These are phyloP conservation scores for Eristalinus aeneus DNA, from an alignment of 2,888 invertebrate species.

Conservation along the genomic window DNA sequence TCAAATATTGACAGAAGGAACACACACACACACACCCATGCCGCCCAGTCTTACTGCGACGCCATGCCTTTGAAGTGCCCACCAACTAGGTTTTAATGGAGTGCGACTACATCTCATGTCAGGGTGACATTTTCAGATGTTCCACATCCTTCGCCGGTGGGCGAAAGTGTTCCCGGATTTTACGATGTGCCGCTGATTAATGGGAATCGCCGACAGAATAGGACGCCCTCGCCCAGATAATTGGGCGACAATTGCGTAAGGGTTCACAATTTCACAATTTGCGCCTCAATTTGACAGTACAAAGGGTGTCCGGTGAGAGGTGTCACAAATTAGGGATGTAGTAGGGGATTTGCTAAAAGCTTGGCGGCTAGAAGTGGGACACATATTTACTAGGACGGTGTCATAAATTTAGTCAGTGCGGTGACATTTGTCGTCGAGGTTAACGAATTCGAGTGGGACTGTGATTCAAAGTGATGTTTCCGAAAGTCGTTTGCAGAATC, in stretches of 20 bases:
- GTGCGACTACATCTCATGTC: constrained; percentile 25
- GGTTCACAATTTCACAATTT: constrained; percentile 15
- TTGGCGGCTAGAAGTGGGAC: not conserved
- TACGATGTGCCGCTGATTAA: constrained; percentile 14
- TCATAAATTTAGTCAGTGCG: not conserved
- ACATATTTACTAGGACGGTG: not conserved
- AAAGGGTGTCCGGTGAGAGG: constrained; percentile 1
- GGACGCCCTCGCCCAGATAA: constrained; percentile 21
- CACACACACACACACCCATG: constrained; percentile 12
- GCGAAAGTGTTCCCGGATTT: constrained; percentile 8
- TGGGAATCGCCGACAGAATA: constrained; percentile 29
- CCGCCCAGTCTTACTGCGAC: not conserved
- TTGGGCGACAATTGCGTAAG: constrained; percentile 29
- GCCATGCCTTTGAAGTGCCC: constrained; percentile 17
- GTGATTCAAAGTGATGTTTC: not conserved
- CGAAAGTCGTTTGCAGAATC: not conserved
- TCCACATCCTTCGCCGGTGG: constrained; percentile 24
- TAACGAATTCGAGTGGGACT: not conserved
- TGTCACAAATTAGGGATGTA: not conserved
- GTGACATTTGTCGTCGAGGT: not conserved
- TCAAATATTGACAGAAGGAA: constrained; percentile 54
- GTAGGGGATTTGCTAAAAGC: not conserved
- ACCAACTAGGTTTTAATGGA: constrained; percentile 37
- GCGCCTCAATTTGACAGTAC: not conserved
- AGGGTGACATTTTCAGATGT: constrained; percentile 5